These are phyloP conservation scores for Hyperoodon ampullatus DNA, from an alignment of 2,113 vertebrate genomes.

Conservation along the genomic window DNA sequence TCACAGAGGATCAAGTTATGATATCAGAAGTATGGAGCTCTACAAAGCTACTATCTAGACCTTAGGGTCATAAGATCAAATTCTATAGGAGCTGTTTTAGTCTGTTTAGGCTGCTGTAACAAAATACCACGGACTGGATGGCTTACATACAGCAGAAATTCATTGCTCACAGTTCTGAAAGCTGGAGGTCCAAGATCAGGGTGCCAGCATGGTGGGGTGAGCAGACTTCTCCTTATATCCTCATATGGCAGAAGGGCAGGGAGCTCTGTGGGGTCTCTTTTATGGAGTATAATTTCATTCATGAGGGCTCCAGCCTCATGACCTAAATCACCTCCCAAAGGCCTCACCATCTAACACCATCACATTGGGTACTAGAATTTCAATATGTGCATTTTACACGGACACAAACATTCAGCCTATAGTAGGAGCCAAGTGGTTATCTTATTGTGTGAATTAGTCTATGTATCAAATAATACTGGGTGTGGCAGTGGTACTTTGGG, in stretches of 20 bases:
- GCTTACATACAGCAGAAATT: neutral
- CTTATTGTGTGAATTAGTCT: neutral
- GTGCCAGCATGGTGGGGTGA: neutral
- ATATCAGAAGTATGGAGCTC: neutral
- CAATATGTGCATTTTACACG: neutral
- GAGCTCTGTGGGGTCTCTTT: neutral
- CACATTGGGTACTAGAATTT: neutral
- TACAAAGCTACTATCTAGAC: neutral
- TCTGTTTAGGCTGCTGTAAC: neutral
- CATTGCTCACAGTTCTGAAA: neutral
- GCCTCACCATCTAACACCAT: neutral
- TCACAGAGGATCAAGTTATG: neutral
- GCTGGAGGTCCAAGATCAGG: neutral
- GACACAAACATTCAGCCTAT: neutral
- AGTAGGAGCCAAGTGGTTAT: neutral
- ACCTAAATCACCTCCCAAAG: neutral
- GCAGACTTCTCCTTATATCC: neutral
- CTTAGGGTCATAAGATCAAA: neutral
- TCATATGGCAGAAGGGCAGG: neutral
- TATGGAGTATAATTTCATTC: neutral
- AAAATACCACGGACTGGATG: neutral
- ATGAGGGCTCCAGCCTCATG: neutral
- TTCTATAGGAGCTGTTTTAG: neutral
- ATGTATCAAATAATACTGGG: neutral
- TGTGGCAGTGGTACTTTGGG: accelerated